These are phyloP conservation scores for Recurvirostra avosetta DNA, from an alignment of 2,113 vertebrate species.

Conservation along the genomic window DNA sequence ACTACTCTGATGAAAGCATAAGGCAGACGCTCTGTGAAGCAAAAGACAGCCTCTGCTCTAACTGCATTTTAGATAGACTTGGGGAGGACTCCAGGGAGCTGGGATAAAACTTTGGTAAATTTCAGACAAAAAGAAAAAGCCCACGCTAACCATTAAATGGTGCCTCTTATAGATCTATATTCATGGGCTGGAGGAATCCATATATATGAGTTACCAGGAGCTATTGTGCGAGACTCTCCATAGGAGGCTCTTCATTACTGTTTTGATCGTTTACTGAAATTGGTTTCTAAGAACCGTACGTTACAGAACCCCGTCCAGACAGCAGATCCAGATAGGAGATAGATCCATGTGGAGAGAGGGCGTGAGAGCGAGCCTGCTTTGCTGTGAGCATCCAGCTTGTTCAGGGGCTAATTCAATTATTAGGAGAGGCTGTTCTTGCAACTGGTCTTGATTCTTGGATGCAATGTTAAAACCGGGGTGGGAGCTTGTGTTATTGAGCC, in stretches of 20 bases:
- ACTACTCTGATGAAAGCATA: conserved; percentile 99
- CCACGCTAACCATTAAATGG: conserved; percentile 59
- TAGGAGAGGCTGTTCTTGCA: conserved; percentile 57
- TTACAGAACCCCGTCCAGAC: not conserved
- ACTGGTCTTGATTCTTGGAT: conserved; percentile 58
- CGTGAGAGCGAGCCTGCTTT: not conserved
- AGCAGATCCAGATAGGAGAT: not conserved
- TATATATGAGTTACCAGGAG: not conserved
- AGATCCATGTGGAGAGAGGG: not conserved
- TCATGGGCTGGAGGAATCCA: conserved; percentile 36
- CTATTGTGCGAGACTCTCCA: not conserved
- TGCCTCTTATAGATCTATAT: conserved; percentile 37
- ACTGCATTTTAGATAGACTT: conserved; percentile 98
- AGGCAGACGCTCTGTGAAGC: conserved; percentile 94
- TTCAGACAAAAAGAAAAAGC: conserved; percentile 80
- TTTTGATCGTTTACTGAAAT: conserved; percentile 41
- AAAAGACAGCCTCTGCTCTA: conserved; percentile 98
- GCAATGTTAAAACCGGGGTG: conserved; percentile 54
- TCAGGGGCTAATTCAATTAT: conserved; percentile 71
- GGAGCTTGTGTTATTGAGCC: conserved; percentile 60
- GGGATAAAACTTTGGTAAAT: conserved; percentile 92
- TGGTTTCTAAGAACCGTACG: not conserved
- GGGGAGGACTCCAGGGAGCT: conserved; percentile 87
- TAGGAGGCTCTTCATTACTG: not conserved
- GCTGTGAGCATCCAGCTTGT: not conserved